Evolutionary conservation across 2,797 vertebrate species (phyloP), one percentile per base, ranked within the genome.

Genomic region (Tadarida brasiliensis): DNA sequence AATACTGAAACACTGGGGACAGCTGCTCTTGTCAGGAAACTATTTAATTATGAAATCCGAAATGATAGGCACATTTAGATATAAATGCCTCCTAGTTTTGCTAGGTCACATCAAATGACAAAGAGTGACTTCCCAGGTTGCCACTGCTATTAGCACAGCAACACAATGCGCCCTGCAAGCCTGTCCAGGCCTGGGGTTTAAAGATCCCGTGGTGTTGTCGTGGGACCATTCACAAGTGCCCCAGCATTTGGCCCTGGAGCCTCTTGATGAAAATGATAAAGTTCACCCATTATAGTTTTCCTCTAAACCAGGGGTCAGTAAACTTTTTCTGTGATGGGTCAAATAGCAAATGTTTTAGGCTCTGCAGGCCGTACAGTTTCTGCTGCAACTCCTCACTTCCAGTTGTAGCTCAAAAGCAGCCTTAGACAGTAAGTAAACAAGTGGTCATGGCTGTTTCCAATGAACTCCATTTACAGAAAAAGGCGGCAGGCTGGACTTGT

Each of bases 301-400:
- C 39, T 94, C 84, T 76, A 73, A 90, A 90, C 87, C 59, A 70
- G n/a, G 56, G 44, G 15, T 83, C 28, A 26, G 63, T 56, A 82
- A 78, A 67, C 44, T 57, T 83, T 67, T 86, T 44, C 67, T 92
- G 3, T 22, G 11, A 35, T 2, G 8, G 30, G 76, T 70, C 65
- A 89, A 90, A 78, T 28, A 83, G 39, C 65, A 51, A 95, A 51
- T 30, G 33, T n/a, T 97, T 89, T 47, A 94, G 87, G 59, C 57
- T 88, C 70, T 74, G 44, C 56, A 76, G 70, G 82, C 76, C 49
- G 8, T 28, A 30, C 0, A 0, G 39, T 85, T 87, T 90, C 91
- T 84, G 54, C 35, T 71, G 71, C 33, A 87, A 76, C 17, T 28
- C 61, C 28, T 70, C 4, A 11, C 24, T 11, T 22, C 70, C 20